phyloP scores from a whole-genome alignment of 1,140 invertebrate genomes.

The Epicauta chinensis region DNA sequence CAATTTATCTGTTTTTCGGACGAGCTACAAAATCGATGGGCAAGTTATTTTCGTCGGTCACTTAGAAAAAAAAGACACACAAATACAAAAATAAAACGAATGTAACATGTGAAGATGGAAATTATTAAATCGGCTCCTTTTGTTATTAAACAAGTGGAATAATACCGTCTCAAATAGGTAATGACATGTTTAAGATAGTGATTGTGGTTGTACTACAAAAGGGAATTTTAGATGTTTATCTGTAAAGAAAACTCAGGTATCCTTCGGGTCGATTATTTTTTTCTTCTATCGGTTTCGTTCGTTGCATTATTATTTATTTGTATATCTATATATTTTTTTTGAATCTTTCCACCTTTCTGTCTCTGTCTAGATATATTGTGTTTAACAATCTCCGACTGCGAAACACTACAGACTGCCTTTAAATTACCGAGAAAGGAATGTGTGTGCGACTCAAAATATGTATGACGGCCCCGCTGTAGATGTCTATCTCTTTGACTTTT shows the following conservation, averaged over 20 bases:
- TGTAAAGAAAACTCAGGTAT: slow-evolving; percentile 3
- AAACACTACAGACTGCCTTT: slow-evolving; percentile 22
- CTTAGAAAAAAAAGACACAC: no score
- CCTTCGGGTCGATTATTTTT: slow-evolving; percentile 11
- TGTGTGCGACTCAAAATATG: slow-evolving; percentile 20
- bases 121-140: slow-evolving; percentile 10
- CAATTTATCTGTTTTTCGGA: no score
- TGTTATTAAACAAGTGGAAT: slow-evolving; percentile 14
- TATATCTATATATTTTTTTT: slow-evolving; percentile 3
- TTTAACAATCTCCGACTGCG: slow-evolving; percentile 16
- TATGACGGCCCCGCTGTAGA: slow-evolving; percentile 25
- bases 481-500: slow-evolving; percentile 33
- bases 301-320: not conserved
- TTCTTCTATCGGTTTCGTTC: slow-evolving; percentile 3
- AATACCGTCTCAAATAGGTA: slow-evolving; percentile 16
- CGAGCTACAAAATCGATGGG: no score
- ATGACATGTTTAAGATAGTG: slow-evolving; percentile 17
- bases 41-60: no score
- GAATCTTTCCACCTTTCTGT: not conserved
- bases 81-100: no score
- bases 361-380: no score
- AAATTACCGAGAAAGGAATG: slow-evolving; percentile 26
- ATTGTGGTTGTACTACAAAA: slow-evolving; percentile 15
- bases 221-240: slow-evolving; percentile 15
- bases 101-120: no score